Base-by-base conservation (phyloP, 2,888 invertebrate species). In the Celastrina argiolus region DNA sequence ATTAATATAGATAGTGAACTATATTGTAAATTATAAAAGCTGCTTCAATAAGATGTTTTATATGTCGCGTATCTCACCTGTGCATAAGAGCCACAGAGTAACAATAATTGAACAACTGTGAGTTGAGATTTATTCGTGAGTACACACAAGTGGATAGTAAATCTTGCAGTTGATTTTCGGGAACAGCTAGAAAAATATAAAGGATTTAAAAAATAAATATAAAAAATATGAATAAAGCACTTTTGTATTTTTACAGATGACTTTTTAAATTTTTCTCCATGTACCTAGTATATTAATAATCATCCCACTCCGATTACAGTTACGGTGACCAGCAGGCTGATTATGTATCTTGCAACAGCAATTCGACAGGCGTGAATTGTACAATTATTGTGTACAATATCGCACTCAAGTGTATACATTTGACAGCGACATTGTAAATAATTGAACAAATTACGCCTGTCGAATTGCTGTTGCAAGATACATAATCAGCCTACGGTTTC, bases 41-140 rank as follows among this genome's bases (percentile, higher is more conserved):
- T 2, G 8, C 8, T 16, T 56, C 0, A 18, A 51, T n/a, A n/a
- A n/a, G n/a, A n/a, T 56, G 26, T 28, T 3, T n/a, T 26, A n/a
- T 56, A 31, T n/a, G 7, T 58, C 31, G 28, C 31, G 8, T 56
- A 12, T 68, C 63, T 75, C 74, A 90, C 91, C 95, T 93, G 87
- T 96, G 96, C 75, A 95, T 92, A 22, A 96, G 82, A 0, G 96
- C 95, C 7, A 97, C 95, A 0, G 96, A 94, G 51, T 94, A 92
- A 56, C 94, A 93, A 80, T 97, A 97, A 81, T 96, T 95, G 85
- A 96, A 97, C 71, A 97, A 83, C 72, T 95, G 94, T 0, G 97
- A 94, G 83, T 97, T 97, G 10, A 97, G 85, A 45, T 95, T 93
- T 73, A 95, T 95, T 68, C 96, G 93, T 58, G 94, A 92, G 76